Evolutionary conservation across 2,888 invertebrate species (phyloP), one percentile per base, ranked within the genome.

Genomic region (Micropterix aruncella): DNA sequence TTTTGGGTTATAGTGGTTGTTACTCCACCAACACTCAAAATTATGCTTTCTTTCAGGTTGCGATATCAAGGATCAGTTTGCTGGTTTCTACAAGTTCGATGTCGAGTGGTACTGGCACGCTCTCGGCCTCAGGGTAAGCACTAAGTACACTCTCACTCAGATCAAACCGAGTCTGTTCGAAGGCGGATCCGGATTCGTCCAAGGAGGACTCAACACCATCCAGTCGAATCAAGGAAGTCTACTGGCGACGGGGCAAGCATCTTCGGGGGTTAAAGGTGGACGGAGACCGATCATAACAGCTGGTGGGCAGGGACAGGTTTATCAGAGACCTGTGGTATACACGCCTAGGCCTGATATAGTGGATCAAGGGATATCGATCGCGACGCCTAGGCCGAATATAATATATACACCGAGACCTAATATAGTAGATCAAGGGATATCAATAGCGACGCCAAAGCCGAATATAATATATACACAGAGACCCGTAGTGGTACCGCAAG

Each of bases 51-150:
- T 52, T 52, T 2, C 62, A 71, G 71, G 69, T 16, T 78, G 77
- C 52, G 73, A 73, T 43, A 55, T 60, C 2, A 65, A 70, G 5
- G 73, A 74, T 55, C 76, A 76, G 44, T 55, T 75, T 1, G 74
- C 75, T 3, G 70, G 67, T 1, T 78, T 78, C 66, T 70, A 69
- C 60, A 75, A 73, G 51, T 77, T 77, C 53, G 79, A 78, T 56
- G 53, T 75, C 2, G 73, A 73, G 54, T 78, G 78, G 77, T 71
- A 71, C 58, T 60, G 69, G 52, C 70, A 69, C 66, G 65, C 68
- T 1, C 66, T 70, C 18, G 67, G 70, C 1, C 54, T 68, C 12
- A 5, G 27, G 27, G 27, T 27, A 27, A 27, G 27, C 27, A 27
- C 27, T 27, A 27, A 27, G 12, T 27, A 27, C 27, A 27, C 27